These are phyloP conservation scores for Procambarus clarkii DNA, from an alignment of 1,140 invertebrate genomes.

Conservation along the genomic window DNA sequence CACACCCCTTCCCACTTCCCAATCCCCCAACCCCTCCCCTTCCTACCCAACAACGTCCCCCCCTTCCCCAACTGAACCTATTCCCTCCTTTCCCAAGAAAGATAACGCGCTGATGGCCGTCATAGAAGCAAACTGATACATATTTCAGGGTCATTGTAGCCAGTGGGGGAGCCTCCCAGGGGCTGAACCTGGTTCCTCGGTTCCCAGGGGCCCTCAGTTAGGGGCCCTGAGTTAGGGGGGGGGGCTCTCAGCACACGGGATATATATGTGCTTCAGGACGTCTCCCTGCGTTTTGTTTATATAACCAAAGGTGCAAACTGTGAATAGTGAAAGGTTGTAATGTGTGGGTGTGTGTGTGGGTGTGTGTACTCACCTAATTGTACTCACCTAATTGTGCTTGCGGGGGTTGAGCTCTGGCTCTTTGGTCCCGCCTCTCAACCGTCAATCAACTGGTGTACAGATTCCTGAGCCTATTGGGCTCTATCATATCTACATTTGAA, in stretches of 20 bases:
- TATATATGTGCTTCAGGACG: conserved; percentile 1
- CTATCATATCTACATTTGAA: too few species aligned
- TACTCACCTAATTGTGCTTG: too few species aligned
- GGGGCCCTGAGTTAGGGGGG: neutral
- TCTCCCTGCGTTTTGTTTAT: conserved; percentile 7
- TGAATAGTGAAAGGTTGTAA: conserved; percentile 12
- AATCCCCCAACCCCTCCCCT: neutral
- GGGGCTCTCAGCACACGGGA: neutral
- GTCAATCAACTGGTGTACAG: too few species aligned
- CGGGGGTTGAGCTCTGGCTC: too few species aligned
- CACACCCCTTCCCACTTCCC: neutral
- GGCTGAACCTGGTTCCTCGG: neutral
- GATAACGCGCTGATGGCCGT: conserved; percentile 8
- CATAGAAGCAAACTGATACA: conserved; percentile 29
- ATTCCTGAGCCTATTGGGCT: too few species aligned
- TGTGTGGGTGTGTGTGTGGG: neutral
- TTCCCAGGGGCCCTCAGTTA: neutral
- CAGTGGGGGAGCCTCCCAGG: too few species aligned
- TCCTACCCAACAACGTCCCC: too few species aligned
- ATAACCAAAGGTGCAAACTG: neutral
- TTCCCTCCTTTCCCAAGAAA: too few species aligned
- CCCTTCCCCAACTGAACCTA: too few species aligned
- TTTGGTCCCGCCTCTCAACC: too few species aligned
- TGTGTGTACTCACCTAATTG: too few species aligned
- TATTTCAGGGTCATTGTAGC: conserved; percentile 22